Conservation (phyloP, 2,888 invertebrate species). For the Schizaphis graminum region DNA sequence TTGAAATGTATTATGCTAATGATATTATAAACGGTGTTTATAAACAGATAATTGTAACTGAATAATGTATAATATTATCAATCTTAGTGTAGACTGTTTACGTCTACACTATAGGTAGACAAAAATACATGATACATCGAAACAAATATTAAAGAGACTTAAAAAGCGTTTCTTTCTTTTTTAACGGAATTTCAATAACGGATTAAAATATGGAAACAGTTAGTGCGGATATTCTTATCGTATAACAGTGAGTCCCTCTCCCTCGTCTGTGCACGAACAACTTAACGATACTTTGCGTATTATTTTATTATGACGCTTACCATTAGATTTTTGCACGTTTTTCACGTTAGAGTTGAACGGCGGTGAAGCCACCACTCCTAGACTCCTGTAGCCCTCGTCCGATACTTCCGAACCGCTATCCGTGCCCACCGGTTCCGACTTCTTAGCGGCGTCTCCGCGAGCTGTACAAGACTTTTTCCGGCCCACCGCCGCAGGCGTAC, state of each 20-base stretch:
- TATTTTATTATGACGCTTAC: conserved; percentile 44
- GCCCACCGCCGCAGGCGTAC: conserved; percentile 28
- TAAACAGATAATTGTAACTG: conserved; percentile 4
- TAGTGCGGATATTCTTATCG: not conserved
- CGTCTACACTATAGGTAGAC: not conserved
- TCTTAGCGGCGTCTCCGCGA: conserved; percentile 49
- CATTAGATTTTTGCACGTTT: conserved; percentile 49
- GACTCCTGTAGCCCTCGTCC: conserved; percentile 86
- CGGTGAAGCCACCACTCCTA: conserved; percentile 76
- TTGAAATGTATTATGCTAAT: conserved; percentile 20
- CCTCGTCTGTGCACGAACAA: not conserved
- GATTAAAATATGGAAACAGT: not conserved
- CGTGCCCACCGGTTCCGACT: conserved; percentile 66
- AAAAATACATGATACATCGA: not conserved
- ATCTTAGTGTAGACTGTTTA: not conserved
- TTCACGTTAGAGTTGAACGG: conserved; percentile 71
- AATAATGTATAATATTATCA: not conserved
- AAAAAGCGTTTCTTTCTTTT: not conserved
- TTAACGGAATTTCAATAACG: not conserved
- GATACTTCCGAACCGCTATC: conserved; percentile 80
- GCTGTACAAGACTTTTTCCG: conserved; percentile 60
- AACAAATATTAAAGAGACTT: not conserved
- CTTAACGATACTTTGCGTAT: not conserved
- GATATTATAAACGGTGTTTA: conserved; percentile 20
- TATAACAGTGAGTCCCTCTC: not conserved